Evolutionary conservation across 1,140 invertebrate species (phyloP).

Genomic region (Camponotus pennsylvanicus): DNA sequence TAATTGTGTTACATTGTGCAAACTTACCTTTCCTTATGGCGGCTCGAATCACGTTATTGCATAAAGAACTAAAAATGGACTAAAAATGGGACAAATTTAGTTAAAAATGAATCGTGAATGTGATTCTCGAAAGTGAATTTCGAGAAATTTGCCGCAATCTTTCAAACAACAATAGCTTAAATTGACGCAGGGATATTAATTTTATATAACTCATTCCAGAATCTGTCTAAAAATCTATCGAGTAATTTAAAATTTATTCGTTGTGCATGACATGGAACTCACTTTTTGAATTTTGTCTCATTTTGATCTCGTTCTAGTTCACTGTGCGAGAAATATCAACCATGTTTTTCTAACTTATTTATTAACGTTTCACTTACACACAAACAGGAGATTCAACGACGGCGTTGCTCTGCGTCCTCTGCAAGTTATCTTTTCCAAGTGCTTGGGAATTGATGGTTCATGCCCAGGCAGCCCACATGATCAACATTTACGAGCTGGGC

Average conservation of each 20-base stretch:
- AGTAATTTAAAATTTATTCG: slow-evolving; percentile 29
- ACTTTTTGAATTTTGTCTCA: slow-evolving; percentile 22
- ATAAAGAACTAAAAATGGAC: not conserved
- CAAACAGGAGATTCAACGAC: slow-evolving; percentile 84
- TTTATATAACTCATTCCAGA: not conserved
- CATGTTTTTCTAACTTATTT: slow-evolving; percentile 11
- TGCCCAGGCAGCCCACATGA: slow-evolving; percentile 92
- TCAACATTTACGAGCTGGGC: slow-evolving; percentile 93
- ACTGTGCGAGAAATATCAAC: not conserved
- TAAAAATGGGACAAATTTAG: slow-evolving; percentile 7
- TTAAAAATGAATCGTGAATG: not conserved
- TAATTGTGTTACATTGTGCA: not conserved
- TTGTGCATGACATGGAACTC: not conserved
- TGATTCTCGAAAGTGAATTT: not conserved
- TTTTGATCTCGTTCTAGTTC: slow-evolving; percentile 6
- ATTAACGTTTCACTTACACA: not conserved
- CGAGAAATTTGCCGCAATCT: not conserved
- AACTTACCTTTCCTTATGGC: slow-evolving; percentile 31
- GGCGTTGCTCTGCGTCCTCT: slow-evolving; percentile 91
- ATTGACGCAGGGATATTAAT: not conserved
- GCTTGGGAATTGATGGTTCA: slow-evolving; percentile 94
- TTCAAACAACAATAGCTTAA: not conserved
- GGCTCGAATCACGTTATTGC: slow-evolving; percentile 39
- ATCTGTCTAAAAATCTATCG: slow-evolving; percentile 1
- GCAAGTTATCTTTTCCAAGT: slow-evolving; percentile 91